A percentile compares a stretch with the other conserved stretches of the same genome.
Evolutionary conservation across 2,888 invertebrate genomes (phyloP).

Genomic region (Drosophila nigricruria): DNA sequence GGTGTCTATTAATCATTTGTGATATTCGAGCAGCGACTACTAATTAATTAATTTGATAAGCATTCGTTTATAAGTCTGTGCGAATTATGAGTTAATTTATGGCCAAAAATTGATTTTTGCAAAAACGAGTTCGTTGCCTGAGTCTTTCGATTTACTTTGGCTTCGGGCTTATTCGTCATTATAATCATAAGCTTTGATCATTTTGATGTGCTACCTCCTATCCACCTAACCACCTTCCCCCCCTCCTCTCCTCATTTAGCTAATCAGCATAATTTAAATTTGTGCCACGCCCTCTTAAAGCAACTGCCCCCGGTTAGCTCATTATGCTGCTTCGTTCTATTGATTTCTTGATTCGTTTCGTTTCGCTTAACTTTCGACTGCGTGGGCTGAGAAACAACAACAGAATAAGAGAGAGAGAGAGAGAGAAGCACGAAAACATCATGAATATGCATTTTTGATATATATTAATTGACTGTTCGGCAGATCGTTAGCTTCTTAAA

Average conservation of each 20-base stretch:
- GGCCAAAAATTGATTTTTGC: conserved; percentile 21
- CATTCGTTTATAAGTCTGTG: conserved; percentile 54
- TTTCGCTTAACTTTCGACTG: conserved; percentile 22
- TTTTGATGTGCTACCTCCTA: conserved; percentile 41
- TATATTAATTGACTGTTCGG: conserved; percentile 72
- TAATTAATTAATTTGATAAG: conserved; percentile 78
- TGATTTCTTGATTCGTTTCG: conserved; percentile 19
- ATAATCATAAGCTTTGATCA: conserved; percentile 43
- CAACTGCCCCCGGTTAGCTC: conserved; percentile 17
- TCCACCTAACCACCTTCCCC: neutral
- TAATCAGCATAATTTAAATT: conserved; percentile 70
- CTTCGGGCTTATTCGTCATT: conserved; percentile 9
- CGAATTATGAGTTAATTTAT: conserved; percentile 77
- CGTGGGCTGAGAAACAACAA: conserved; percentile 46
- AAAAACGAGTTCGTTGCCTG: conserved; percentile 65
- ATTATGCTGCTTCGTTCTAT: conserved; percentile 16
- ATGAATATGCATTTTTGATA: conserved; percentile 72
- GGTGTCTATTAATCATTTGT: conserved; percentile 59
- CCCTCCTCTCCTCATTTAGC: conserved; percentile 11
- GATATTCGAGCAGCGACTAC: conserved; percentile 43
- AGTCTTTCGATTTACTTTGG: conserved; percentile 50
- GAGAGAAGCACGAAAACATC: conserved; percentile 37
- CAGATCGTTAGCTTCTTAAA: conserved; percentile 73
- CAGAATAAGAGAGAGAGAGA: neutral
- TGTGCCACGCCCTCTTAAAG: conserved; percentile 60